Percentiles rank a stretch among this genome's conserved stretches.
phyloP scores from a whole-genome alignment of 2,888 invertebrate genomes.

The Chironomus tentans region DNA sequence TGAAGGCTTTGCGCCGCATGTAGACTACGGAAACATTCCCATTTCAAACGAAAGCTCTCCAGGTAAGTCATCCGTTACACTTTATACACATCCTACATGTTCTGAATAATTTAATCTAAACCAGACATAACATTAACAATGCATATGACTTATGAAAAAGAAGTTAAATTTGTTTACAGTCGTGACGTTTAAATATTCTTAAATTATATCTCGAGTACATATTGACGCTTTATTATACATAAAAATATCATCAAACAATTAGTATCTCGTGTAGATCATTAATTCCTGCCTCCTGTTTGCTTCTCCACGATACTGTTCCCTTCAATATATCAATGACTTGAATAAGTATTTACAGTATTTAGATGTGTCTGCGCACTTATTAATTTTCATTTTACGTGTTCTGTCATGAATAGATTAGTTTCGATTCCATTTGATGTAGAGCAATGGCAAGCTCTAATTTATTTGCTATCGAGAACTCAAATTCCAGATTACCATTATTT shows the following conservation, averaged over 20 bases:
- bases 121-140: not conserved
- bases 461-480: too few relatives aligned
- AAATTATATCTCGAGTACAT: not conserved
- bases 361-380: too few relatives aligned
- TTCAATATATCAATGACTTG: too few relatives aligned
- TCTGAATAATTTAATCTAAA: not conserved
- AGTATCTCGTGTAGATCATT: not conserved
- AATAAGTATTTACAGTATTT: too few relatives aligned
- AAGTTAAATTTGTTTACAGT: not conserved
- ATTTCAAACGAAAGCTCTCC: slow-evolving; percentile 57
- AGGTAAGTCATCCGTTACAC: slow-evolving; percentile 42
- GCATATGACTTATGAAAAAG: too few relatives aligned
- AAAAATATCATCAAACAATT: not conserved
- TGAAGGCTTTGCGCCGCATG: slow-evolving; percentile 72
- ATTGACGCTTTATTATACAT: not conserved
- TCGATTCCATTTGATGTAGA: too few relatives aligned
- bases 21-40: slow-evolving; percentile 69
- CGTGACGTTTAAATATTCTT: not conserved
- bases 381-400: too few relatives aligned
- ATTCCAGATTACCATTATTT: too few relatives aligned
- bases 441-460: too few relatives aligned
- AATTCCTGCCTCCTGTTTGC: too few relatives aligned
- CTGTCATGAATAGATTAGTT: too few relatives aligned
- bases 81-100: not conserved
- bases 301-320: too few relatives aligned